phyloP scores from a whole-genome alignment of 2,888 invertebrate genomes.

The Heteropelma amictum region DNA sequence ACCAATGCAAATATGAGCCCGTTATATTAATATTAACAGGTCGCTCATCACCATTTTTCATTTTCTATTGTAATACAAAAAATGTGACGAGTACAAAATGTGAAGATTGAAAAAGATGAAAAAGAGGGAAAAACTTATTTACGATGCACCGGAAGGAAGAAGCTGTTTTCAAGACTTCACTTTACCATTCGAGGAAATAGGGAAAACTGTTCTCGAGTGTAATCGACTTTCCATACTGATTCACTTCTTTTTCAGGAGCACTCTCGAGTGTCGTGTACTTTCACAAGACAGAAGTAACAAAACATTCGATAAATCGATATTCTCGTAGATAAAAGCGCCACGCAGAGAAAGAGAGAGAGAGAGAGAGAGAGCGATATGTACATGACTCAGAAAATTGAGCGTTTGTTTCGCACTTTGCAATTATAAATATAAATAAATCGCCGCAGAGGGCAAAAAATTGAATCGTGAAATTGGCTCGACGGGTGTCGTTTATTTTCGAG shows the following conservation, averaged over 20 bases:
- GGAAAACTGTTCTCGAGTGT: conserved; percentile 15
- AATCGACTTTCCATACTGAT: background rate
- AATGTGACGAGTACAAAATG: no score
- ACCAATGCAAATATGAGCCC: no score
- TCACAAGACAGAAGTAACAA: background rate
- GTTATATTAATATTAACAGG: no score
- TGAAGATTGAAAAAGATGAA: background rate
- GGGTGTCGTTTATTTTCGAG: no score
- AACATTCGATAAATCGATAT: conserved; percentile 20
- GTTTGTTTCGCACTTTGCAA: background rate
- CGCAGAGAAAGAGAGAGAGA: background rate
- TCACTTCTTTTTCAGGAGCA: background rate
- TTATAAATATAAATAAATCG: no score
- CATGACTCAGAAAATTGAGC: background rate
- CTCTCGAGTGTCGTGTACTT: background rate
- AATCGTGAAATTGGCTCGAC: no score
- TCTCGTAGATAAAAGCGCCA: background rate
- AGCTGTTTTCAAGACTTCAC: background rate
- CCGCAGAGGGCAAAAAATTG: no score
- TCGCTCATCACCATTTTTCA: no score
- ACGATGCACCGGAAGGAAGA: conserved; percentile 4
- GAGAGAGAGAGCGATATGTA: background rate
- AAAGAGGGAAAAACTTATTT: no score
- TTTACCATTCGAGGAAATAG: conserved; percentile 8
- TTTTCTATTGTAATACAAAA: no score